These are phyloP conservation scores for Lysandra coridon DNA, from an alignment of 2,888 invertebrate genomes.

Conservation along the genomic window DNA sequence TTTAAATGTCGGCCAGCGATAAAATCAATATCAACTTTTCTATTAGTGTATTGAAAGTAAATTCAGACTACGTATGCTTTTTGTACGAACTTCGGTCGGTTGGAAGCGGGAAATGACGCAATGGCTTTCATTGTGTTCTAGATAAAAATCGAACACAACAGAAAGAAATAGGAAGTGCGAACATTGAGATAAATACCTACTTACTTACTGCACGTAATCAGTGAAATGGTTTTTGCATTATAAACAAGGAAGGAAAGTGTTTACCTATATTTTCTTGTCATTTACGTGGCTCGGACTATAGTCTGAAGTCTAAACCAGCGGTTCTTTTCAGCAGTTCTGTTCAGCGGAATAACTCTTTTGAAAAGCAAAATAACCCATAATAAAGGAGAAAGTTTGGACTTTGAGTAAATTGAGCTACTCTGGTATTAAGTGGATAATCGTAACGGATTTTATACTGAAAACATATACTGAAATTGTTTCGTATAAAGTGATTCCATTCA, in stretches of 20 bases:
- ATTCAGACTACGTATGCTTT: slow-evolving; percentile 36
- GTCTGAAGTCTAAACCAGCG: neutral
- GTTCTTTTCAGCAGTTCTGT: too few relatives aligned
- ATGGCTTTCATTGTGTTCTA: slow-evolving; percentile 66
- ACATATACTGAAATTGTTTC: too few relatives aligned
- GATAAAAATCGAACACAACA: slow-evolving; percentile 49
- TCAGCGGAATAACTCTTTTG: too few relatives aligned
- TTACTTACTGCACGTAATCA: slow-evolving; percentile 1
- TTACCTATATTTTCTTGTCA: neutral
- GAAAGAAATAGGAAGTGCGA: slow-evolving; percentile 33
- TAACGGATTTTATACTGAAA: too few relatives aligned
- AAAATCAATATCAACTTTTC: neutral
- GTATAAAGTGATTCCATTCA: too few relatives aligned
- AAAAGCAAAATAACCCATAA: too few relatives aligned
- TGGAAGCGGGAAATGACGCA: slow-evolving; percentile 50
- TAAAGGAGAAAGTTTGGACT: too few relatives aligned
- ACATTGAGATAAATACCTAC: slow-evolving; percentile 26
- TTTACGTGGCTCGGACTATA: neutral
- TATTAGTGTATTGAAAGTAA: slow-evolving; percentile 6
- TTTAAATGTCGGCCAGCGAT: neutral
- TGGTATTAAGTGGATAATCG: too few relatives aligned
- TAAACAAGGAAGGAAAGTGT: neutral
- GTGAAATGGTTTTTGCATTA: slow-evolving; percentile 42
- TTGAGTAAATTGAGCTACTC: too few relatives aligned
- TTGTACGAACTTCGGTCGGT: slow-evolving; percentile 46